Percentiles rank a stretch among this genome's conserved stretches.
Evolutionary conservation across 2,797 vertebrate species (phyloP).

Genomic region (Tapirus indicus): DNA sequence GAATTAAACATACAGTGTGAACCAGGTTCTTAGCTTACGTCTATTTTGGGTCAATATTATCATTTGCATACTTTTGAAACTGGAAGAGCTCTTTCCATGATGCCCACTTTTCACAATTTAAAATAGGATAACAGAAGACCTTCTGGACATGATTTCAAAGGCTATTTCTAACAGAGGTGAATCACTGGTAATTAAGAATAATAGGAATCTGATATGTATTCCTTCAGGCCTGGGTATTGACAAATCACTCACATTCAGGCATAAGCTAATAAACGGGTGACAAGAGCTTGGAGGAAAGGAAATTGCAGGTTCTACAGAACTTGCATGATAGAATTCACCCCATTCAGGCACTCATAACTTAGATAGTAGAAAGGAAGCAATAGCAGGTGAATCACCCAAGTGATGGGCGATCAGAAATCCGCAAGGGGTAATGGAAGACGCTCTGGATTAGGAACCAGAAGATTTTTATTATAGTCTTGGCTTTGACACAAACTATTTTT

Average conservation of each 20-base stretch:
- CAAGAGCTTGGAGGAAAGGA: neutral
- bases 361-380: neutral
- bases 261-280: neutral
- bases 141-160: neutral
- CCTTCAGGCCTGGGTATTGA: neutral
- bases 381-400: neutral
- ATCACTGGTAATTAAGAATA: constrained; percentile 48
- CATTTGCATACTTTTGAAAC: constrained; percentile 27
- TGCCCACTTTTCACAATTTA: constrained; percentile 10
- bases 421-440: neutral
- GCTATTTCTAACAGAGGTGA: neutral
- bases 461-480: neutral
- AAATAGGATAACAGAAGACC: neutral
- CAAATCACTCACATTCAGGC: neutral
- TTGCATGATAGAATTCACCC: neutral
- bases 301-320: neutral
- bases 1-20: neutral
- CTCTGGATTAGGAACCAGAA: neutral
- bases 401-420: constrained; percentile 6
- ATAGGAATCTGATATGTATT: neutral
- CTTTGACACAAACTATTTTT: neutral
- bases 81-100: neutral
- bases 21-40: constrained; percentile 8
- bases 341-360: neutral
- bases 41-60: neutral